Conservation (phyloP, 2,797 vertebrate genomes). For the Argyrosomus regius region DNA sequence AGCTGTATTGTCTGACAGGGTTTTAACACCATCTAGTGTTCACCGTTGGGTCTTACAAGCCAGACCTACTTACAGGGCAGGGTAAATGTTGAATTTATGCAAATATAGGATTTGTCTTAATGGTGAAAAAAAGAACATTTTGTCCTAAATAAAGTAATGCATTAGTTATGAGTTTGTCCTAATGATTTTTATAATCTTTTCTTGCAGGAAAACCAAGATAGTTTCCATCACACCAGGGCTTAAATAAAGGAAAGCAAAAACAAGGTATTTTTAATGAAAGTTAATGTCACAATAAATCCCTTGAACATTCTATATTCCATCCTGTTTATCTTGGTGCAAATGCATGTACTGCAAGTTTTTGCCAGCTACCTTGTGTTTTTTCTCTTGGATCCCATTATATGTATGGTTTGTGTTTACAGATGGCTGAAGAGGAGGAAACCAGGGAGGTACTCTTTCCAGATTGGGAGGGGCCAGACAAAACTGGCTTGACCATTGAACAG, state of each 20-base stretch:
- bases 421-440: constrained; percentile 92
- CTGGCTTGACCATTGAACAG: constrained; percentile 93
- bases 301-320: constrained; percentile 5
- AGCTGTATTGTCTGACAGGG: constrained; percentile 25
- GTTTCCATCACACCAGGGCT: constrained; percentile 60
- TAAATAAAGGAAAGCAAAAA: constrained; percentile 61
- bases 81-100: neutral
- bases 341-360: neutral
- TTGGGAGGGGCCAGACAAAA: constrained; percentile 93
- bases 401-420: constrained; percentile 67
- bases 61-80: neutral
- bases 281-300: neutral
- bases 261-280: constrained; percentile 73
- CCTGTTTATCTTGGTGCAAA: neutral
- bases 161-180: constrained; percentile 8
- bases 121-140: neutral
- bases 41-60: constrained; percentile 30
- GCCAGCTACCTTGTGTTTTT: neutral
- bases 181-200: constrained; percentile 38
- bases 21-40: constrained; percentile 83
- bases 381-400: constrained; percentile 8
- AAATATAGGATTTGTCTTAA: neutral
- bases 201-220: constrained; percentile 73
- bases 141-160: neutral
- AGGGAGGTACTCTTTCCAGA: constrained; percentile 93